Conservation (phyloP, 2,888 invertebrate species). For the Oligia fasciuncula region DNA sequence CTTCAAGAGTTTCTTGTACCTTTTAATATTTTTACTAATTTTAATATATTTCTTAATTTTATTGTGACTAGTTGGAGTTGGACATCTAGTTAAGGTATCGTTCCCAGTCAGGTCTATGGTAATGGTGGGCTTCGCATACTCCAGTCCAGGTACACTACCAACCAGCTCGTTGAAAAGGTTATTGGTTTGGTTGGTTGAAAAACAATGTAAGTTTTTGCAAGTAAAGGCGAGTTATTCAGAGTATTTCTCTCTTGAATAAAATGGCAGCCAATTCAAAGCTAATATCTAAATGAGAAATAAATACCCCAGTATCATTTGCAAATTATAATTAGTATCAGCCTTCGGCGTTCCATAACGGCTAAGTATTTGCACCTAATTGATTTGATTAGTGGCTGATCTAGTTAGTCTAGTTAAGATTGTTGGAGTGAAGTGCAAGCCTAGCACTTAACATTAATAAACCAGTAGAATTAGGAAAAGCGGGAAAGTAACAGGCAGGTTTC, state of each 20-base stretch:
- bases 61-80: no score
- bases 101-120: no score
- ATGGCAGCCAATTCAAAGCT: not conserved
- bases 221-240: not conserved
- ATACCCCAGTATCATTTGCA: not conserved
- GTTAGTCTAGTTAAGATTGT: slow-evolving; percentile 9
- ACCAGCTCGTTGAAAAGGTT: no score
- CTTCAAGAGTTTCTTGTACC: no score
- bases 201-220: not conserved
- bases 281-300: not conserved
- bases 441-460: slow-evolving; percentile 31
- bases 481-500: slow-evolving; percentile 24
- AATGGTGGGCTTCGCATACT: no score
- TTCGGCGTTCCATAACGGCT: not conserved
- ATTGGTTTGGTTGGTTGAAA: no score
- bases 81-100: no score
- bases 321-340: not conserved
- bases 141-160: no score
- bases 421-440: slow-evolving; percentile 28
- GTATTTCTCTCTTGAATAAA: not conserved
- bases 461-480: slow-evolving; percentile 28
- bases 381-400: slow-evolving; percentile 18
- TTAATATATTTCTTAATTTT: no score
- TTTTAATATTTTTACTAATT: no score
- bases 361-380: slow-evolving; percentile 20